A percentile compares a stretch with the other conserved stretches of the same genome.
These are phyloP conservation scores for Drosophila robusta DNA, from an alignment of 2,888 invertebrate species.

Conservation along the genomic window DNA sequence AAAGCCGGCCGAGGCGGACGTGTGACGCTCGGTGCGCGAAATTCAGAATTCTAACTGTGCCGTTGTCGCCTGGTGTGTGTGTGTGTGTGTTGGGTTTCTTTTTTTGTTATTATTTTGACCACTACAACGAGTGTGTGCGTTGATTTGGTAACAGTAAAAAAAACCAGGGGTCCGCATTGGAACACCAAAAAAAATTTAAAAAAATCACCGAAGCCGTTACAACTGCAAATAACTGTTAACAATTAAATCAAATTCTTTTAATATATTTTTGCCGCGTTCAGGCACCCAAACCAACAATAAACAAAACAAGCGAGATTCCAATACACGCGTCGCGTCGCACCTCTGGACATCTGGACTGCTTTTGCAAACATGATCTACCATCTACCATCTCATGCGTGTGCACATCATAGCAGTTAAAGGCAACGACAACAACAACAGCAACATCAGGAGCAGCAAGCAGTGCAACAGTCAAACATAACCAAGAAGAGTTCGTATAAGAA, in stretches of 20 bases:
- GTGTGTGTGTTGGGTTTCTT: conserved; percentile 30
- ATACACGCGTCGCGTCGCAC: conserved; percentile 13
- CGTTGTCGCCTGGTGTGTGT: conserved; percentile 37
- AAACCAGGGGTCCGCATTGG: conserved; percentile 14
- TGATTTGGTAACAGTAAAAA: conserved; percentile 32
- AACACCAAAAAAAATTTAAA: not conserved
- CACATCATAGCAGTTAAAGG: conserved; percentile 2
- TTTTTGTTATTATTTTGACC: conserved; percentile 32
- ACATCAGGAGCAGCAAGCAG: not conserved
- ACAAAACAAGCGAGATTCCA: conserved; percentile 2
- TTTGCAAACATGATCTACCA: not conserved
- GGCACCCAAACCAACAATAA: conserved; percentile 4
- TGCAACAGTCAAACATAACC: conserved; percentile 38
- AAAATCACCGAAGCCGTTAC: conserved; percentile 4
- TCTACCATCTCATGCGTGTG: not conserved
- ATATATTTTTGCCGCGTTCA: conserved; percentile 15
- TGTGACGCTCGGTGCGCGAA: conserved; percentile 41
- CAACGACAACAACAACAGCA: no score
- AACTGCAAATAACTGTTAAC: conserved; percentile 8
- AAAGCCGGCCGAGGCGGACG: conserved; percentile 44
- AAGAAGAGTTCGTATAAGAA: conserved; percentile 21
- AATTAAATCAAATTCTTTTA: conserved; percentile 10
- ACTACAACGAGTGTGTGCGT: conserved; percentile 15
- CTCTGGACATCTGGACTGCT: conserved; percentile 18
- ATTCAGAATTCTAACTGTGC: conserved; percentile 37